Base-by-base conservation (phyloP, 2,888 invertebrate genomes). In the Callyntrura guangdongensis region DNA sequence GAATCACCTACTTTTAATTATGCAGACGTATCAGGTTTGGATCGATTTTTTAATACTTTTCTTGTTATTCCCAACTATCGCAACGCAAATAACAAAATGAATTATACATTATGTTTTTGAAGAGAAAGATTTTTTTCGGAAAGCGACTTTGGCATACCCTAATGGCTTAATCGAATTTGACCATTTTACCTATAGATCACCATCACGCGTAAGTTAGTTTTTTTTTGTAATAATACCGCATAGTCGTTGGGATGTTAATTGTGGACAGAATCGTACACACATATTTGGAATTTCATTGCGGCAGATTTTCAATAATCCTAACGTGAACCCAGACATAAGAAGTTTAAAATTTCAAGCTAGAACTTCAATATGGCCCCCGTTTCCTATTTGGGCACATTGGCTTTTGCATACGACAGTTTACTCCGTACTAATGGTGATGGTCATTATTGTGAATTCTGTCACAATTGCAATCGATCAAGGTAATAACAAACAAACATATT, bases 351-450 rank as follows among this genome's bases (percentile, higher is more conserved):
- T 93, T 22, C 69, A 91, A 27, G 91, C 93, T 0, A 25, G 92
- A 36, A 91, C 90, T 47, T 90, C 93, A 11, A 49, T 56, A 2
- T 93, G 92, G 92, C 93, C 93, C 1, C 92, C 93, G 1, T n/a
- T 93, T 0, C 64, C 61, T 11, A 93, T 93, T 81, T 93, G 92
- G 92, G 92, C 93, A 5, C 92, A 93, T 84, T 93, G 93, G 93
- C 25, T 93, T 1, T 84, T 92, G n/a, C 59, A 89, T 14, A 93
- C 93, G 0, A 47, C 85, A 2, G 22, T 89, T 2, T 93, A 92
- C 61, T 83, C 90, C 4, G 67, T 77, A 4, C 25, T 92, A 11
- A 93, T 93, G 93, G 92, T 93, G n/a, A 17, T 83, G 12, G 91
- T 93, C 0, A 93, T 93, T 59, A 69, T 91, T 8, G 49, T 92